These are phyloP conservation scores for Lacanobia wlatinum DNA, from an alignment of 2,888 invertebrate genomes.

Conservation along the genomic window DNA sequence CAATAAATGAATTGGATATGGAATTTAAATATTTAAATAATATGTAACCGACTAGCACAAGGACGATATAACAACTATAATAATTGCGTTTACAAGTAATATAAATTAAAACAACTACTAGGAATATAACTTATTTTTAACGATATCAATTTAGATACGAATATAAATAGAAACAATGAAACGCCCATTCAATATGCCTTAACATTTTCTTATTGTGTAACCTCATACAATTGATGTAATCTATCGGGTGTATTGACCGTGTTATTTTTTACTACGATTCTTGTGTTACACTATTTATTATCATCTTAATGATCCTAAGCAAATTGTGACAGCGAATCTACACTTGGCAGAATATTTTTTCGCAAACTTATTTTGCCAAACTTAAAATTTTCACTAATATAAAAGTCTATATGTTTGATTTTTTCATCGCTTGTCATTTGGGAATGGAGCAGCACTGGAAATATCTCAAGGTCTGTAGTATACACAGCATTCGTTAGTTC, in stretches of 20 bases:
- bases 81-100: background rate
- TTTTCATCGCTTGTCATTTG: conserved; percentile 84
- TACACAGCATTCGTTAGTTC: conserved; percentile 70
- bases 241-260: conserved; percentile 45
- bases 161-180: conserved; percentile 50
- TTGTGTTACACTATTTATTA: conserved; percentile 2
- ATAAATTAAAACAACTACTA: background rate
- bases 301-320: conserved; percentile 20
- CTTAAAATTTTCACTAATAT: conserved; percentile 54
- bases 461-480: conserved; percentile 94
- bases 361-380: conserved; percentile 49
- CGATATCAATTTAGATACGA: conserved; percentile 49
- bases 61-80: background rate
- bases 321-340: conserved; percentile 64
- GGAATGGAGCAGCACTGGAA: conserved; percentile 93
- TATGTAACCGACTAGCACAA: background rate
- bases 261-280: conserved; percentile 28
- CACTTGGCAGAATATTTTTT: conserved; percentile 50
- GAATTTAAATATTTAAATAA: background rate
- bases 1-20: background rate
- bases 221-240: conserved; percentile 50
- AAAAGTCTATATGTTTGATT: conserved; percentile 71
- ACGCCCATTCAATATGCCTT: conserved; percentile 45
- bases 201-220: conserved; percentile 51
- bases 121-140: conserved; percentile 14